A percentile compares a stretch with the other conserved stretches of the same genome.
phyloP scores from a whole-genome alignment of 1,140 invertebrate species.

The Melanaphis sacchari region DNA sequence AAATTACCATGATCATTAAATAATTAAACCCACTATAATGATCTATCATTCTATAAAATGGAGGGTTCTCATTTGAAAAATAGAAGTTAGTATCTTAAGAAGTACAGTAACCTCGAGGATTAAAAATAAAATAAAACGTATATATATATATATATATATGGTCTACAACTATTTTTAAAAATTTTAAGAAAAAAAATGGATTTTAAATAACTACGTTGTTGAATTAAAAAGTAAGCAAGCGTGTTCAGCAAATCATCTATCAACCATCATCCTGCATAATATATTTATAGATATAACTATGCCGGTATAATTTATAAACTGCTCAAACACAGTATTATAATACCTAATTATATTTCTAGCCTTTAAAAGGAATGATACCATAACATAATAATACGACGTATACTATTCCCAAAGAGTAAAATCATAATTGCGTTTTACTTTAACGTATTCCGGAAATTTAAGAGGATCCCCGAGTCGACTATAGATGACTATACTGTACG shows the following conservation, averaged over 20 bases:
- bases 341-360: not conserved
- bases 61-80: not conserved
- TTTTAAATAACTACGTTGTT: not conserved
- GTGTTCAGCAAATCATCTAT: not conserved
- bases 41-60: not conserved
- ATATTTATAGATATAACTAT: not conserved
- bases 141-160: not conserved
- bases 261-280: not conserved
- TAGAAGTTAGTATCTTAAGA: not conserved
- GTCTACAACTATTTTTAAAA: not conserved
- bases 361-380: not conserved
- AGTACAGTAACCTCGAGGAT: too few species aligned
- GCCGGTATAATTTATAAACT: not conserved
- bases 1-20: not conserved
- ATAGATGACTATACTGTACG: not conserved
- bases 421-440: slow-evolving; percentile 22
- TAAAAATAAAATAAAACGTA: too few species aligned
- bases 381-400: not conserved
- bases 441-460: slow-evolving; percentile 3
- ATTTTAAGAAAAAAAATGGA: too few species aligned
- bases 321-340: not conserved
- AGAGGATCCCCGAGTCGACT: not conserved
- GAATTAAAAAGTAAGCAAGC: not conserved
- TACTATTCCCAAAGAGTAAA: slow-evolving; percentile 7
- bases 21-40: not conserved